Base-by-base conservation (phyloP, 1,140 invertebrate genomes). In the Trichonephila clavata region DNA sequence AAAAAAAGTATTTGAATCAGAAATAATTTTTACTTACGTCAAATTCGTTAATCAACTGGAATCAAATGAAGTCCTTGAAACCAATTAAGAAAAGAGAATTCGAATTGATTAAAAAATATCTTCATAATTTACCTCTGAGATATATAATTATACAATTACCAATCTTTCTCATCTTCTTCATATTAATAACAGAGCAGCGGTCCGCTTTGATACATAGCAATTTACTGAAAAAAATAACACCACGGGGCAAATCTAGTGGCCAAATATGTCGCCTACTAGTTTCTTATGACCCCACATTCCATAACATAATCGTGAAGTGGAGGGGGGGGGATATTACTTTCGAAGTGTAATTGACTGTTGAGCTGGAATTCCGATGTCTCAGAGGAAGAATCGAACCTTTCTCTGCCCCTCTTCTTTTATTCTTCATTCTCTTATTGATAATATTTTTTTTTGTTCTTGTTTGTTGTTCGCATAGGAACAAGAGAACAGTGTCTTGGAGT, bases 371-470 rank as follows among this genome's bases (percentile, higher is more conserved):
- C 86, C 86, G 24, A 87, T 87, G 68, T 65, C 57, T 88, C 92
- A 39, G 59, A 84, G 86, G 92, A 93, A 88, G 92, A 93, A 93
- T 93, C 92, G 91, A 93, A 93, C 57, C 21, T 20, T 87, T 90
- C 57, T 80, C 27, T 90, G 0, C 20, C 86, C 59, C 60, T 32
- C 57, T n/a, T 20, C 81, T 89, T 77, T 80, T 92, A 86, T 92
- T 14, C 57, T 77, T 92, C 71, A 63, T 88, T 93, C 63, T 80
- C 59, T 87, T 93, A 93, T 88, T 87, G 92, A 92, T 88, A 93
- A 57, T 24, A 57, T 43, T 71, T 93, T 87, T 92, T 68, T 86
- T 32, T 77, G 86, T 59, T 24, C 63, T 86, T 50, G 2, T 1
- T 83, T n/a, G 24, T 84, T 50, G 20, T 59, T 92, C 90, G 32